These are phyloP conservation scores for Agonum fuliginosum DNA, from an alignment of 2,888 invertebrate genomes.

Conservation along the genomic window DNA sequence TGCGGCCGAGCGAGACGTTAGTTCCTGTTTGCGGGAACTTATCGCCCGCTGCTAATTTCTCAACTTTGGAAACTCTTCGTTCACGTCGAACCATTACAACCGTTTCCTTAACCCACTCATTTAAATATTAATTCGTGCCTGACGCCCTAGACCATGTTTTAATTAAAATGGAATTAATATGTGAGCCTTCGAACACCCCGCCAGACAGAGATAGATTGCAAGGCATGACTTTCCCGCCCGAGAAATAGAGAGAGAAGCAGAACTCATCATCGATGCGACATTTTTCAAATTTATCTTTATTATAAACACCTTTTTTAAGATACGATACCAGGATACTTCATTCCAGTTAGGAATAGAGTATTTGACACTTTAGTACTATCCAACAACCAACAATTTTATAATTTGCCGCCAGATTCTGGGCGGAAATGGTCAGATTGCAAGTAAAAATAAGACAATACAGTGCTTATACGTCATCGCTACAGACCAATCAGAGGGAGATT, in stretches of 20 bases:
- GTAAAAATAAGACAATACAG: no score
- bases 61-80: slow-evolving; percentile 50
- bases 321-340: no score
- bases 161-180: slow-evolving; percentile 55
- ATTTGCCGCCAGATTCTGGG: no score
- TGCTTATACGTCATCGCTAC: no score
- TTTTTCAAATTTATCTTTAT: no score
- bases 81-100: slow-evolving; percentile 38
- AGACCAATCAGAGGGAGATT: no score
- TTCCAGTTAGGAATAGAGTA: no score
- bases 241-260: neutral
- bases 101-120: slow-evolving; percentile 43
- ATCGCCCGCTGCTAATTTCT: slow-evolving; percentile 48
- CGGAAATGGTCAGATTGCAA: no score
- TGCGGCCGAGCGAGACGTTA: slow-evolving; percentile 18
- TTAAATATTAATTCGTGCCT: slow-evolving; percentile 52
- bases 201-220: neutral
- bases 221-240: neutral
- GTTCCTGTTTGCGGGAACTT: slow-evolving; percentile 43
- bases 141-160: slow-evolving; percentile 28
- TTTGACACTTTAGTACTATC: no score
- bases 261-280: no score
- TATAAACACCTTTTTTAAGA: no score
- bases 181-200: neutral
- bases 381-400: no score